Percentiles rank a stretch among this genome's conserved stretches.
These are phyloP conservation scores for Copidosoma floridanum DNA, from an alignment of 1,140 invertebrate genomes.

Conservation along the genomic window DNA sequence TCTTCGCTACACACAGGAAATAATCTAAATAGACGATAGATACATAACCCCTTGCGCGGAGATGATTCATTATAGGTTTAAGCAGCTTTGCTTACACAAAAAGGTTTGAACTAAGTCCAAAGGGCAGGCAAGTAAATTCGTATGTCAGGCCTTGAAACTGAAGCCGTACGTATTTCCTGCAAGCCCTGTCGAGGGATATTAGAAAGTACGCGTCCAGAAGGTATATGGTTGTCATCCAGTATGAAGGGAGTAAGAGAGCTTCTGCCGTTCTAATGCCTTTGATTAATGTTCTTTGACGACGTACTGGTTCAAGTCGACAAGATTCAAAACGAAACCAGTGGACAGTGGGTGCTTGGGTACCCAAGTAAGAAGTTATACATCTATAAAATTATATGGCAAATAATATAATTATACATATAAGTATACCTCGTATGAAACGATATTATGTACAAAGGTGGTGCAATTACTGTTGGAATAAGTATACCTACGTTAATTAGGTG, in stretches of 20 bases:
- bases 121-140: conserved; percentile 3
- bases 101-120: background rate
- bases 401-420: too few species aligned
- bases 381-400: too few species aligned
- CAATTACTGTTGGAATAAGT: too few species aligned
- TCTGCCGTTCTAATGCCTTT: background rate
- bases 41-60: background rate
- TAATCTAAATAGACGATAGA: background rate
- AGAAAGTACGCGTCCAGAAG: background rate
- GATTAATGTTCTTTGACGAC: background rate
- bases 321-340: conserved; percentile 1
- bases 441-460: too few species aligned
- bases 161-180: background rate
- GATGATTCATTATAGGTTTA: background rate
- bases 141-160: background rate
- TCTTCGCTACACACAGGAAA: background rate
- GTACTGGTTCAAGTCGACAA: background rate
- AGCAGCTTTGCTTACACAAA: background rate
- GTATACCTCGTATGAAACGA: too few species aligned
- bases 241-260: background rate
- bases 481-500: too few species aligned
- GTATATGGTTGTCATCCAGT: background rate
- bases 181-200: background rate
- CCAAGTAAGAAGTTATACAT: too few species aligned
- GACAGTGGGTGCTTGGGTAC: too few species aligned